A percentile compares a stretch with the other conserved stretches of the same genome.
Conservation (phyloP, 2,888 invertebrate genomes). For the Epinotia demarniana region DNA sequence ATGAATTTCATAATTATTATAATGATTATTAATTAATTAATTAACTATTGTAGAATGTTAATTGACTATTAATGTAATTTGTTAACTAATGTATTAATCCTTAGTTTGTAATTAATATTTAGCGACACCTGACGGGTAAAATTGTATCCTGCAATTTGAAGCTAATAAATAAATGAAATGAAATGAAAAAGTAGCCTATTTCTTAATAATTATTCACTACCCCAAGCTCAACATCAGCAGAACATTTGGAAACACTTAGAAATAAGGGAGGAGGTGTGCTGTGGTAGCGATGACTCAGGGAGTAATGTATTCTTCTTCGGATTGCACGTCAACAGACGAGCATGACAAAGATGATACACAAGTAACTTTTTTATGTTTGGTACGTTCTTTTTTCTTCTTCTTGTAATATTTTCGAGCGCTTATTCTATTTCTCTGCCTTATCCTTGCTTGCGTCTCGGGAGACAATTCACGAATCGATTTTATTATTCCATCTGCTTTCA, state of each 20-base stretch:
- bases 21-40: too few relatives aligned
- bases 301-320: slow-evolving; percentile 1
- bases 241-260: not conserved
- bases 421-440: slow-evolving; percentile 9
- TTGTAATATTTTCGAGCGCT: not conserved
- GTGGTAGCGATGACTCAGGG: not conserved
- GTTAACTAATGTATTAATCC: too few relatives aligned
- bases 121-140: too few relatives aligned
- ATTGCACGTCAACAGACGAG: not conserved
- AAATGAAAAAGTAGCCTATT: too few relatives aligned
- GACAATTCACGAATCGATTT: not conserved
- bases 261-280: not conserved
- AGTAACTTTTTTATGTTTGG: not conserved
- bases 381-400: not conserved
- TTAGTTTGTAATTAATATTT: too few relatives aligned
- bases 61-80: too few relatives aligned
- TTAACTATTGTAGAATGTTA: too few relatives aligned
- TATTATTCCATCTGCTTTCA: slow-evolving; percentile 8
- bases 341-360: not conserved
- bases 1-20: too few relatives aligned
- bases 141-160: too few relatives aligned
- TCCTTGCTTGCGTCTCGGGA: not conserved
- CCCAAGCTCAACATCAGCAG: not conserved
- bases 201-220: not conserved
- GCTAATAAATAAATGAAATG: too few relatives aligned